Evolutionary conservation across 2,888 invertebrate genomes (phyloP).

Genomic region (Beris chalybata): DNA sequence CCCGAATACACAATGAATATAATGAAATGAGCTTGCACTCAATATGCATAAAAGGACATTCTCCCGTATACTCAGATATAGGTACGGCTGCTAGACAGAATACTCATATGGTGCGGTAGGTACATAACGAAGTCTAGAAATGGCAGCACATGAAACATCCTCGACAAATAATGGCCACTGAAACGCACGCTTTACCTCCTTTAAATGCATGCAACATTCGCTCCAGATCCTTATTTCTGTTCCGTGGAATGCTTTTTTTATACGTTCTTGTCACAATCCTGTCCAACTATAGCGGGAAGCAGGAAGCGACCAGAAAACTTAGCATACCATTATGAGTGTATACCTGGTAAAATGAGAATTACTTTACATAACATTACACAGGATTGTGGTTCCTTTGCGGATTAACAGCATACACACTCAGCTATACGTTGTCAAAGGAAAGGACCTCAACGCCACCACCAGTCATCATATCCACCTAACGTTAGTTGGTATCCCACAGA

Average conservation of each 20-base stretch:
- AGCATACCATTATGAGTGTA: not conserved
- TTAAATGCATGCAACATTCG: constrained; percentile 32
- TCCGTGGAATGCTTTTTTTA: not conserved
- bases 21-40: constrained; percentile 15
- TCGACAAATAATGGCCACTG: constrained; percentile 31
- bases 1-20: constrained; percentile 26
- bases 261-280: not conserved
- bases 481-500: constrained; percentile 15
- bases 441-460: constrained; percentile 9
- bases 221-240: constrained; percentile 19
- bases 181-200: constrained; percentile 34
- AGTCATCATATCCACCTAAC: not conserved
- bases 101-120: not conserved
- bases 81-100: not conserved
- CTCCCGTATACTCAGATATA: not conserved
- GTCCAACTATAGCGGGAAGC: not conserved
- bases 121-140: not conserved
- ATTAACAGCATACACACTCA: not conserved
- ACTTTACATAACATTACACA: constrained; percentile 21
- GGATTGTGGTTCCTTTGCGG: constrained; percentile 7
- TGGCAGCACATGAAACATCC: not conserved
- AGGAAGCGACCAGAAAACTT: not conserved
- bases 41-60: constrained; percentile 8
- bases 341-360: constrained; percentile 12
- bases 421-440: constrained; percentile 18